phyloP scores from a whole-genome alignment of 2,113 vertebrate species.

The Ahaetulla prasina region DNA sequence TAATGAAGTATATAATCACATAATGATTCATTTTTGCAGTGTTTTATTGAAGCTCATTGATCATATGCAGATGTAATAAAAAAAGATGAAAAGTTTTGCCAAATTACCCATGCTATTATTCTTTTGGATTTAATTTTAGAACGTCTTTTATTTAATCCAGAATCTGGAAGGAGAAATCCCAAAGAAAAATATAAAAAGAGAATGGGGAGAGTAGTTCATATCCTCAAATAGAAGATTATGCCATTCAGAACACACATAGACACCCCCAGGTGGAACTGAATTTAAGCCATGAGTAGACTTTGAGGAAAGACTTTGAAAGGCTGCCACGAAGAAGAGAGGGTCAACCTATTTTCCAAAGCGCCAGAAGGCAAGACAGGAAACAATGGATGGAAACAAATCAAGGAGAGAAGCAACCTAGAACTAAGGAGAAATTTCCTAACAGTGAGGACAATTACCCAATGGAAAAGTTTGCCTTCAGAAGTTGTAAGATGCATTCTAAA shows the following conservation, averaged over 20 bases:
- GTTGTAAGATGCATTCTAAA: too few relatives aligned
- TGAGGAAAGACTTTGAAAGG: not conserved
- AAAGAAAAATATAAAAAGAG: not conserved
- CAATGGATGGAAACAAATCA: too few relatives aligned
- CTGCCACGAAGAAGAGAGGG: too few relatives aligned
- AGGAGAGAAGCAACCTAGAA: too few relatives aligned
- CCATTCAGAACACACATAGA: not conserved
- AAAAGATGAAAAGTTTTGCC: not conserved
- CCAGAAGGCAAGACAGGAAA: too few relatives aligned
- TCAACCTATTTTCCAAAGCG: too few relatives aligned
- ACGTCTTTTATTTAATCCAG: not conserved
- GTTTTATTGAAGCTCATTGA: not conserved
- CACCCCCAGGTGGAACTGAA: not conserved
- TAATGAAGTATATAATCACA: not conserved
- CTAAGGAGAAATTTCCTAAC: too few relatives aligned
- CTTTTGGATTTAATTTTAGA: not conserved
- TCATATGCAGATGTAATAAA: not conserved
- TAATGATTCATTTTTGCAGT: not conserved
- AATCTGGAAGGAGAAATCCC: not conserved
- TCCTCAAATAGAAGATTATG: not conserved
- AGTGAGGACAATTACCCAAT: too few relatives aligned
- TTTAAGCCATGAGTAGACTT: not conserved
- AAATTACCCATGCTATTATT: not conserved
- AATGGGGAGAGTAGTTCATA: not conserved
- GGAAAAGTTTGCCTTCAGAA: too few relatives aligned